Evolutionary conservation across 2,888 invertebrate genomes (phyloP).

Genomic region (Ichneumoninae sp.): DNA sequence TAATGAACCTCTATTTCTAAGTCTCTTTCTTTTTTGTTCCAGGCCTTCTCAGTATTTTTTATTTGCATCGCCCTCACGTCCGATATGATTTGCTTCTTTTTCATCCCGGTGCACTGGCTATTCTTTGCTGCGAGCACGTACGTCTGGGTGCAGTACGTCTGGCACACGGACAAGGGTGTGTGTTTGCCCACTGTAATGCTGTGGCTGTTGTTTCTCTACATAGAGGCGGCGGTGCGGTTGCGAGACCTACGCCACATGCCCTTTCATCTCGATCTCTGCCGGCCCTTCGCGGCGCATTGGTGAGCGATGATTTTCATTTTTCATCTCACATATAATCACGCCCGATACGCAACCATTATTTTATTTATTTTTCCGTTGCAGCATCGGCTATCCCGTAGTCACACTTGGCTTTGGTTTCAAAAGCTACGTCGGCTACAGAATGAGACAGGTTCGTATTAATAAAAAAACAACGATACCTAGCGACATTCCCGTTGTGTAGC

Average conservation of each 20-base stretch:
- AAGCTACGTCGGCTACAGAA: slow-evolving; percentile 95
- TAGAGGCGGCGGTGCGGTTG: slow-evolving; percentile 95
- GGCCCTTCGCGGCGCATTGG: slow-evolving; percentile 99
- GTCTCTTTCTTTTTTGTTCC: slow-evolving; percentile 80
- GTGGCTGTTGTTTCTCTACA: slow-evolving; percentile 97
- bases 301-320: slow-evolving; percentile 83
- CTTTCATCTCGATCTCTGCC: slow-evolving; percentile 94
- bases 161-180: slow-evolving; percentile 98
- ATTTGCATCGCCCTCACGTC: slow-evolving; percentile 98
- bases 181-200: slow-evolving; percentile 97
- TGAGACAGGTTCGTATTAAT: slow-evolving; percentile 88
- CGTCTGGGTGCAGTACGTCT: slow-evolving; percentile 99
- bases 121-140: slow-evolving; percentile 99
- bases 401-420: slow-evolving; percentile 98
- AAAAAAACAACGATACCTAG: not conserved
- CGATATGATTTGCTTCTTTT: slow-evolving; percentile 99
- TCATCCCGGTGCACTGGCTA: slow-evolving; percentile 98
- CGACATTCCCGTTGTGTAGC: not conserved
- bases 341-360: slow-evolving; percentile 13
- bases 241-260: slow-evolving; percentile 93
- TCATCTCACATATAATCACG: not conserved
- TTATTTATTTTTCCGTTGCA: slow-evolving; percentile 83
- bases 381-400: slow-evolving; percentile 97
- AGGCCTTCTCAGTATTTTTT: slow-evolving; percentile 99
- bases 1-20: slow-evolving; percentile 7